These are phyloP conservation scores for Tiaroga cobitis DNA, from an alignment of 2,797 vertebrate genomes.

Conservation along the genomic window DNA sequence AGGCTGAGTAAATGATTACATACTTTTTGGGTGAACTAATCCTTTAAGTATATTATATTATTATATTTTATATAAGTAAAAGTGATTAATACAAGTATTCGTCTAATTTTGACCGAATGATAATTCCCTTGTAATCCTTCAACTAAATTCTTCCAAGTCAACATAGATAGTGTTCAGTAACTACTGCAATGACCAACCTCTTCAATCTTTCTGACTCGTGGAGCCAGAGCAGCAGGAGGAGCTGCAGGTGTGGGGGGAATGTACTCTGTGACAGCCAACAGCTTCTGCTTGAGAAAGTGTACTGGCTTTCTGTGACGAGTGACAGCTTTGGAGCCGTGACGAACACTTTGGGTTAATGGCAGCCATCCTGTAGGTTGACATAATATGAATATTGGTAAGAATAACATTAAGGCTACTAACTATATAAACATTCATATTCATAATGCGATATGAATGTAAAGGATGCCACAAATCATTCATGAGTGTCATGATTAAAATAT, in stretches of 20 bases:
- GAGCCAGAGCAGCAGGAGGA: conserved; percentile 73
- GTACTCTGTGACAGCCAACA: conserved; percentile 89
- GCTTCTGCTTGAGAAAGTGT: conserved; percentile 88
- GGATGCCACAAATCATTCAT: neutral
- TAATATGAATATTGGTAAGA: neutral
- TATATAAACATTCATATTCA: neutral
- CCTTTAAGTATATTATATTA: neutral
- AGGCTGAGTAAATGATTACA: neutral
- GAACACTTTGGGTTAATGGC: conserved; percentile 81
- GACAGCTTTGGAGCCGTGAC: conserved; percentile 89
- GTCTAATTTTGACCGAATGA: neutral
- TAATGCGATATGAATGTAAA: neutral
- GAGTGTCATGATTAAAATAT: neutral
- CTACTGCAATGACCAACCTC: conserved; percentile 67
- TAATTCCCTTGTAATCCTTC: neutral
- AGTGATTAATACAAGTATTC: neutral
- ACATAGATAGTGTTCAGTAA: neutral
- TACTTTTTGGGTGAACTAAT: neutral
- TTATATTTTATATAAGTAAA: neutral
- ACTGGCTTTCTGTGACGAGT: conserved; percentile 89
- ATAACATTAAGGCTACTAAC: neutral
- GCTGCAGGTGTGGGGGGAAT: conserved; percentile 76
- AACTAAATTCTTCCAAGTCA: neutral
- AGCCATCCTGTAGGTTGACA: conserved; percentile 77
- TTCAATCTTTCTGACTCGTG: neutral